phyloP scores from a whole-genome alignment of 30 jellyfish, hydroid and myxozoan species.

The Hydractinia symbiolongicarpus region DNA sequence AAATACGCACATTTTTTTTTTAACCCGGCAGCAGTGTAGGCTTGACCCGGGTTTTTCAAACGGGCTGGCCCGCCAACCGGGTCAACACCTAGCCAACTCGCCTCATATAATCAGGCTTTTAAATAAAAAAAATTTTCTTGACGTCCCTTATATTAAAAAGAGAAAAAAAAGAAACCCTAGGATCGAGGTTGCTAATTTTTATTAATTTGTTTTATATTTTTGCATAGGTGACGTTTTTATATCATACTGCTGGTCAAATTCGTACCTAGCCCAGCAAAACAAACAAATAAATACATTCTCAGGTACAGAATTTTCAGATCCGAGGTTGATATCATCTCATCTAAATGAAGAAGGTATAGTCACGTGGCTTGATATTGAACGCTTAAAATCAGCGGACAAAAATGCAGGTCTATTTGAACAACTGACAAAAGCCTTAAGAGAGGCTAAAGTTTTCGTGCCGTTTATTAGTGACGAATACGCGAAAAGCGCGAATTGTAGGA shows the following conservation, averaged over 20 bases:
- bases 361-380: conserved; percentile 66
- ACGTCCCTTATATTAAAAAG: not conserved
- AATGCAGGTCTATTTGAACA: conserved; percentile 71
- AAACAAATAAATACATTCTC: conserved; percentile 24
- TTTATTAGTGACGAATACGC: conserved; percentile 71
- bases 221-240: conserved; percentile 58
- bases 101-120: too few relatives aligned
- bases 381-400: conserved; percentile 49
- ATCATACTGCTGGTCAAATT: conserved; percentile 76
- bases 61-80: too few relatives aligned
- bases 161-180: not conserved
- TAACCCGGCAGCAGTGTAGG: too few relatives aligned
- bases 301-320: conserved; percentile 62
- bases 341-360: conserved; percentile 37
- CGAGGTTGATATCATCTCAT: conserved; percentile 48
- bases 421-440: conserved; percentile 48
- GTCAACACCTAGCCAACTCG: too few relatives aligned
- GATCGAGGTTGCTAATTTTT: not conserved
- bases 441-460: conserved; percentile 58
- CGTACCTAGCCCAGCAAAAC: conserved; percentile 37
- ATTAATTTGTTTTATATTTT: not conserved
- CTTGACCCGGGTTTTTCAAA: too few relatives aligned
- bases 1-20: too few relatives aligned
- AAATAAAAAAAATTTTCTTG: too few relatives aligned
- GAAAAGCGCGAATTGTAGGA: conserved; percentile 63